Base-by-base conservation (phyloP, 2,888 invertebrate species). In the Cataglyphis albicans region DNA sequence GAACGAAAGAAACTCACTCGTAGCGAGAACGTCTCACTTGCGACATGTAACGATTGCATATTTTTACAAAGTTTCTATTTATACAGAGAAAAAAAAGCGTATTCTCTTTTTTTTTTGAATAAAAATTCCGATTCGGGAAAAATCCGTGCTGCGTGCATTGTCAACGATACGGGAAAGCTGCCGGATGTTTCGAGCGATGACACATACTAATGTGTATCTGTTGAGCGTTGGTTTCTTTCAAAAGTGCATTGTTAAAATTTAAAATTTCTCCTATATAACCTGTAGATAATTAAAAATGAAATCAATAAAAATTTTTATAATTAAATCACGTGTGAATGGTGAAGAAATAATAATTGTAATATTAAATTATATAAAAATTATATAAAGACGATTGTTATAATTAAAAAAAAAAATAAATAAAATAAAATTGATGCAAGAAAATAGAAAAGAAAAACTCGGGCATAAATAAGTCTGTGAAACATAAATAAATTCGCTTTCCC, bases 1-100 rank as follows among this genome's bases (percentile, higher is more conserved):
- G 76, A 87, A 83, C 88, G 89, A 89, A 88, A 88, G 85, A 25
- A 25, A 25, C 83, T 61, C 80, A 67, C 32, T 78, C 70, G 15
- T 18, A 32, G 25, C 9, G 15, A 55, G 25, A 67, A 35, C n/a
- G 12, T 67, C 55, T 35, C 29, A 38, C 35, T 65, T 55, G n/a
- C 21, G 9, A 29, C 67, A 67, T 57, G 21, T n/a, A 10, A 18
- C 29, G n/a, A 68, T 68, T 0, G 21, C 29, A n/a, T 57, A 9
- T 9, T 9, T 57, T 9, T 18, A 18, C 21, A 55, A 38, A 55
- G 44, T 44, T 35, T 55, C 35, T 41, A 52, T n/a, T 5, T 52
- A 52, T 52, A n/a, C 44, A 7, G 15, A 52, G 10, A 48, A 18
- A 65, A 75, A 48, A 15, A 15, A 1, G 0, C 3, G 6, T 10